These are phyloP conservation scores for Esox lucius DNA, from an alignment of 2,797 vertebrate species.

Conservation along the genomic window DNA sequence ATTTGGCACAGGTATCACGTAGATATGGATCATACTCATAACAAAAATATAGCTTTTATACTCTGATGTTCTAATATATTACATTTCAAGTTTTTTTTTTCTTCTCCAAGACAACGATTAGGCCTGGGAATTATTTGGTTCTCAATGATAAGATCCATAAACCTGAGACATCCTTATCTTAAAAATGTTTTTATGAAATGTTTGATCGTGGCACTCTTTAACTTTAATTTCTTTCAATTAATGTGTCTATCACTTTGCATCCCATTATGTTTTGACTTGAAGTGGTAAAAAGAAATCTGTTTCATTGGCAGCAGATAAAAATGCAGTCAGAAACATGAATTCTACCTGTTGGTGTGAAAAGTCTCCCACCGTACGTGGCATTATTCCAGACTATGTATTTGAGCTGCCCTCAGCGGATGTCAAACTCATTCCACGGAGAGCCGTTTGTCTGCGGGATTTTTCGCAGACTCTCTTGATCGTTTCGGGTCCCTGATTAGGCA, in stretches of 20 bases:
- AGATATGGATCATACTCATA: not conserved
- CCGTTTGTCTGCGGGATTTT: no score
- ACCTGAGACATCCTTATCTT: constrained; percentile 44
- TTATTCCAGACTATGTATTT: not conserved
- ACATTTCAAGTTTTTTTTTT: constrained; percentile 33
- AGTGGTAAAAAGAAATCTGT: not conserved
- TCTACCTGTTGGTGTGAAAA: not conserved
- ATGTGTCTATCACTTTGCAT: not conserved
- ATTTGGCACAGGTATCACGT: not conserved
- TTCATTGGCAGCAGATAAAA: constrained; percentile 1
- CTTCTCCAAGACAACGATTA: constrained; percentile 18
- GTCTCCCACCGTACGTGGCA: not conserved
- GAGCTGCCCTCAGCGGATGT: no score
- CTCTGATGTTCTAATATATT: constrained; percentile 43
- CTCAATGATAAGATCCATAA: constrained; percentile 26
- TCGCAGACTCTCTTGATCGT: no score
- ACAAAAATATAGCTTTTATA: constrained; percentile 38
- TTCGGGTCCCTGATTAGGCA: no score
- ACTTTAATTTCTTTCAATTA: not conserved
- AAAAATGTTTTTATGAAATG: constrained; percentile 29
- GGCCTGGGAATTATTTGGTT: constrained; percentile 24
- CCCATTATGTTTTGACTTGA: not conserved
- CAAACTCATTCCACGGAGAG: no score
- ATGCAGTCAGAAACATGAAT: not conserved
- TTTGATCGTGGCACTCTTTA: not conserved